phyloP scores from a whole-genome alignment of 1,140 invertebrate genomes.

The Thereuonema tuberculata region DNA sequence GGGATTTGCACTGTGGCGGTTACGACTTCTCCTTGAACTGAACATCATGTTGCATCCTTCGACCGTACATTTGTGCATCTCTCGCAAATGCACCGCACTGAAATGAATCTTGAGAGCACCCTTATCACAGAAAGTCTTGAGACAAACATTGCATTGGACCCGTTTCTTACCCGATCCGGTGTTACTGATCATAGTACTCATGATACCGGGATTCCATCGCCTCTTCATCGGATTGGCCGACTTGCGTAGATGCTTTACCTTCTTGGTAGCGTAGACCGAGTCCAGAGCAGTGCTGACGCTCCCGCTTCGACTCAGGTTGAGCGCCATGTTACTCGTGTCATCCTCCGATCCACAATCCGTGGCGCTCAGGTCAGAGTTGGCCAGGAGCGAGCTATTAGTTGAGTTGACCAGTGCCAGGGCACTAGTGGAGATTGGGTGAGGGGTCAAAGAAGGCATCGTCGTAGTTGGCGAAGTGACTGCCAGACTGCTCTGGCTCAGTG shows the following conservation, averaged over 20 bases:
- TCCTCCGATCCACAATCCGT: constrained; percentile 21
- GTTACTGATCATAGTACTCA: constrained; percentile 80
- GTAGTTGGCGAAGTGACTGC: constrained; percentile 38
- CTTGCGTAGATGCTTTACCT: constrained; percentile 47
- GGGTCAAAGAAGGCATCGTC: constrained; percentile 26
- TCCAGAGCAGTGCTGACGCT: constrained; percentile 9
- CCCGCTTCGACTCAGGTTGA: constrained; percentile 19
- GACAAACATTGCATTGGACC: constrained; percentile 94
- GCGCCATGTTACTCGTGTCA: constrained; percentile 23
- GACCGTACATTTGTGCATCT: constrained; percentile 99
- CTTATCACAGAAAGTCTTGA: constrained; percentile 99
- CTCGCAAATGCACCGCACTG: constrained; percentile 92
- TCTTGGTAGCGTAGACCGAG: constrained; percentile 29
- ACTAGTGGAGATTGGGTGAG: constrained; percentile 14
- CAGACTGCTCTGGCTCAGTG: background rate
- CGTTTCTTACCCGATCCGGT: constrained; percentile 86
- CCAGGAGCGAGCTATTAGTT: constrained; percentile 19
- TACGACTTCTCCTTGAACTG: constrained; percentile 84
- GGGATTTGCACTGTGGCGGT: constrained; percentile 93
- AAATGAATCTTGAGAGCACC: constrained; percentile 99
- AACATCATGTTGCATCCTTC: constrained; percentile 99
- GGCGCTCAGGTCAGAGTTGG: constrained; percentile 15
- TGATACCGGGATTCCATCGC: constrained; percentile 77
- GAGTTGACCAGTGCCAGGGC: constrained; percentile 27
- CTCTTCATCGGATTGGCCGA: constrained; percentile 75